Conservation (phyloP, 1,140 invertebrate genomes). For the Brachionus rotundiformis region DNA sequence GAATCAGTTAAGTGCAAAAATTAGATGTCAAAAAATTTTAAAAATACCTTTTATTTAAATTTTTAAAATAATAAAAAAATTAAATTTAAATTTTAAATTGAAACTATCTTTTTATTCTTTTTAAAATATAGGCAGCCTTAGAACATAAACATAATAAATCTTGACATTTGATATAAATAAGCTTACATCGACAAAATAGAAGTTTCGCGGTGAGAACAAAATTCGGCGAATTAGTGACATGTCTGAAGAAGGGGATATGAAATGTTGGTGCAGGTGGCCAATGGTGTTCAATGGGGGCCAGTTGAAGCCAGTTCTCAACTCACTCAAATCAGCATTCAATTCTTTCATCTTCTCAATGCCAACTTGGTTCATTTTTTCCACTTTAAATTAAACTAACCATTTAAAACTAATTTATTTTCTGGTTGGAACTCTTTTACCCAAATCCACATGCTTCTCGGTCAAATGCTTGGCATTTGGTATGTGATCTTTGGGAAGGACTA, state of each 20-base stretch:
- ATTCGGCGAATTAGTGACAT: background rate
- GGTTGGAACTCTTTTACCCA: background rate
- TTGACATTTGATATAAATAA: background rate
- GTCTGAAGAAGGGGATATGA: conserved; percentile 34
- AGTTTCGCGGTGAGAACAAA: conserved; percentile 29
- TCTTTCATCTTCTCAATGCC: conserved; percentile 25
- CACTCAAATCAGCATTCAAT: conserved; percentile 27
- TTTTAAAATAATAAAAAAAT: background rate
- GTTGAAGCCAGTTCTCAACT: conserved; percentile 20
- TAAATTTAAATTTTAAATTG: background rate
- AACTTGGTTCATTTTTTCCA: conserved; percentile 40
- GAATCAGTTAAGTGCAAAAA: background rate
- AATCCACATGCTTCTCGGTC: background rate
- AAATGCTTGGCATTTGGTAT: conserved; percentile 38
- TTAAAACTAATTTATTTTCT: background rate
- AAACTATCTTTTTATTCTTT: background rate
- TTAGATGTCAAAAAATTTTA: background rate
- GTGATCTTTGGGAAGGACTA: conserved; percentile 15
- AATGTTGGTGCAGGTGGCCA: conserved; percentile 37
- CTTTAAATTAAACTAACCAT: background rate
- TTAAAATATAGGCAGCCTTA: background rate
- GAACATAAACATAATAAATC: background rate
- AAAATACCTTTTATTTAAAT: no score
- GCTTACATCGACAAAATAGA: conserved; percentile 34
- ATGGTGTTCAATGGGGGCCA: conserved; percentile 49